Conservation (phyloP, 2,113 vertebrate genomes). For the Propithecus coquereli region DNA sequence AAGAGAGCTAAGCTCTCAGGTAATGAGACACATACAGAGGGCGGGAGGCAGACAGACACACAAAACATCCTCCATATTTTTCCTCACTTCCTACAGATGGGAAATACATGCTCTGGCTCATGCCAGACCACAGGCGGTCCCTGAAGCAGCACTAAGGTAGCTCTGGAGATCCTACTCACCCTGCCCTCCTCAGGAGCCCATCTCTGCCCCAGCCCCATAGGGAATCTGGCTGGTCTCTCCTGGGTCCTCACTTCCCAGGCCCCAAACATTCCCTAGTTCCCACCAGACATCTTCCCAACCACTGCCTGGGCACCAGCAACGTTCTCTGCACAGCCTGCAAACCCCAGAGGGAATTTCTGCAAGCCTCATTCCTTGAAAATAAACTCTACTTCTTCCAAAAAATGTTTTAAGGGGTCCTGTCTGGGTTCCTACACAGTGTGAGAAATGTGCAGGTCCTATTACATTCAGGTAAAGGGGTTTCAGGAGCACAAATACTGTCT, state of each 20-base stretch:
- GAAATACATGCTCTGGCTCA: background rate
- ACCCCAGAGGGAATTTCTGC: background rate
- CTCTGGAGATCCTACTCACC: fast-evolving
- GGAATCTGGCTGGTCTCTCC: background rate
- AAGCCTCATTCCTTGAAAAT: background rate
- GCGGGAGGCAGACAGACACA: background rate
- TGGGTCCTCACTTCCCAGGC: background rate
- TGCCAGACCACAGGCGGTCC: background rate
- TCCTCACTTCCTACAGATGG: background rate
- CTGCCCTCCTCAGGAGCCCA: background rate
- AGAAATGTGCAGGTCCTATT: background rate
- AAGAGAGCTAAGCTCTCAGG: background rate
- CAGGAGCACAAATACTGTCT: background rate
- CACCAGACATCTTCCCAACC: background rate
- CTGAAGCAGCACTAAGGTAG: background rate
- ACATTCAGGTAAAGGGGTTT: background rate
- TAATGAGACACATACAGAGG: too few relatives aligned
- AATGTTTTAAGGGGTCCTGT: background rate
- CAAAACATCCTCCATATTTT: too few relatives aligned
- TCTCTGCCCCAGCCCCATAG: background rate
- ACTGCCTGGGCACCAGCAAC: background rate
- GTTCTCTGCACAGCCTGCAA: background rate
- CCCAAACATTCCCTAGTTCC: background rate
- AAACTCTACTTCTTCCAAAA: background rate
- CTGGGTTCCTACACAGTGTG: background rate